Conservation (phyloP, 2,113 vertebrate species). For the Helogale parvula region DNA sequence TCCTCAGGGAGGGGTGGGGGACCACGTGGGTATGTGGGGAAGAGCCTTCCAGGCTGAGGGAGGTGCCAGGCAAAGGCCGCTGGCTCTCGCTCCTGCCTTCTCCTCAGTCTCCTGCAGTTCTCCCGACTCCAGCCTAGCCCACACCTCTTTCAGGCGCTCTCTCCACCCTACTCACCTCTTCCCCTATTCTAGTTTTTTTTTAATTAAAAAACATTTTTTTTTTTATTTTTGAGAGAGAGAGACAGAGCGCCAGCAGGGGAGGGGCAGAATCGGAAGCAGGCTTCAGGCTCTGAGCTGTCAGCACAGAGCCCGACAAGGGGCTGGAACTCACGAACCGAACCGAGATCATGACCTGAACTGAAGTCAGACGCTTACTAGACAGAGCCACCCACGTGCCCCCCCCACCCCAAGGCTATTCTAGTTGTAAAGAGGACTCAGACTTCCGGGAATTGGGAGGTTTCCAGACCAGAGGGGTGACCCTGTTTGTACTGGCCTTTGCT, state of each 20-base stretch:
- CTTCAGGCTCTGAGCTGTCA: too few relatives aligned
- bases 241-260: too few relatives aligned
- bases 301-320: too few relatives aligned
- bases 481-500: background rate
- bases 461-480: background rate
- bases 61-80: background rate
- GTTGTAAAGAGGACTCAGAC: background rate
- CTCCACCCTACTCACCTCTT: background rate
- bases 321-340: too few relatives aligned
- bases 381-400: too few relatives aligned
- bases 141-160: too few relatives aligned
- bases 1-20: background rate
- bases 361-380: too few relatives aligned
- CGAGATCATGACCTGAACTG: too few relatives aligned
- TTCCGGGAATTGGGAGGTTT: background rate
- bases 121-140: rapidly evolving
- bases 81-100: rapidly evolving
- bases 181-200: background rate
- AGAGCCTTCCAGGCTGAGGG: background rate
- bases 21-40: background rate
- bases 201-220: too few relatives aligned
- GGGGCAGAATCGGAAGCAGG: too few relatives aligned
- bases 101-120: background rate
- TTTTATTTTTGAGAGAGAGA: too few relatives aligned
- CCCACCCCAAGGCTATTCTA: background rate